Evolutionary conservation across 2,797 vertebrate genomes (phyloP).

Genomic region (Fratercula arctica): DNA sequence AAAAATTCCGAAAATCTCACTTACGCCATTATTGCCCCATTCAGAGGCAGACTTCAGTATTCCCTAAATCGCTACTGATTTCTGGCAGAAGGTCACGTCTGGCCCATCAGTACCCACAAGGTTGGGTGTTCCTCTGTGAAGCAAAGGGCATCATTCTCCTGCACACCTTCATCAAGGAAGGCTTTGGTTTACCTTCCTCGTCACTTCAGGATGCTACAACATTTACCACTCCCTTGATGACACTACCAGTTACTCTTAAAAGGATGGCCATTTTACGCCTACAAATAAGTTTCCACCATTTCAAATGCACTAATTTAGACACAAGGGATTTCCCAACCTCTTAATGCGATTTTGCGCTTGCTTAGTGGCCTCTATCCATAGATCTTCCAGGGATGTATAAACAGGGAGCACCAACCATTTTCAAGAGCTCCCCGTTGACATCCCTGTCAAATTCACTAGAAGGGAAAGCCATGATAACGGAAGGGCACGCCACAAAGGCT

Average conservation of each 20-base stretch:
- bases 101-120: neutral
- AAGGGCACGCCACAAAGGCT: neutral
- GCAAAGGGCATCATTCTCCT: neutral
- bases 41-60: neutral
- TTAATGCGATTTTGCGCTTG: neutral
- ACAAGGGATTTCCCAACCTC: neutral
- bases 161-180: fast-evolving
- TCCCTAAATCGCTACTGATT: neutral
- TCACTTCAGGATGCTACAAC: neutral
- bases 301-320: neutral
- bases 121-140: neutral
- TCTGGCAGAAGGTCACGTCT: neutral
- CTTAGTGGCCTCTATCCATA: neutral
- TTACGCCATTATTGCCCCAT: neutral
- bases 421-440: neutral
- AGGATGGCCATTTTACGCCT: neutral
- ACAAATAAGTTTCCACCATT: neutral
- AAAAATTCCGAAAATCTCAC: neutral
- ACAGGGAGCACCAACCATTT: neutral
- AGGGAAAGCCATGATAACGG: neutral
- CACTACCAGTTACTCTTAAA: neutral
- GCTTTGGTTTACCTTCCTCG: neutral
- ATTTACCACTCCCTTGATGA: neutral
- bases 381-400: neutral
- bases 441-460: neutral